Percentiles rank a stretch among this genome's conserved stretches.
These are phyloP conservation scores for Drosophila varians DNA, from an alignment of 1,140 invertebrate genomes.

Conservation along the genomic window DNA sequence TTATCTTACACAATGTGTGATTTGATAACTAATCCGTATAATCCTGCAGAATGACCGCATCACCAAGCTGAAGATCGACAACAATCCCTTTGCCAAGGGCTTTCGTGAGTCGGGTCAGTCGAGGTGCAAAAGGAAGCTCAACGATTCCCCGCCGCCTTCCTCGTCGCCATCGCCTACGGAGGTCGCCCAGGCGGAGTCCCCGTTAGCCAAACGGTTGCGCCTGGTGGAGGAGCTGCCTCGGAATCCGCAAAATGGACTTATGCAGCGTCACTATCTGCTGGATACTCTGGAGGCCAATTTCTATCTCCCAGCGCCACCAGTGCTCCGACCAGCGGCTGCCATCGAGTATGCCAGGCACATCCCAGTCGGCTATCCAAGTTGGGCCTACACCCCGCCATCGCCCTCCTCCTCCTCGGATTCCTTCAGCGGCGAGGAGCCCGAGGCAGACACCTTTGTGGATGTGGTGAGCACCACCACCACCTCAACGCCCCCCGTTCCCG, in stretches of 20 bases:
- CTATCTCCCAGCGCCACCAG: conserved; percentile 62
- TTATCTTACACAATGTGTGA: conserved; percentile 1
- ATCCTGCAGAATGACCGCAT: conserved; percentile 85
- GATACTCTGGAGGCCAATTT: conserved; percentile 72
- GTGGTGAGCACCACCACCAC: conserved; percentile 54
- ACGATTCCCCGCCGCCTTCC: conserved; percentile 53
- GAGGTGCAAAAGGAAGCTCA: conserved; percentile 87
- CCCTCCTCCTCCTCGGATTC: conserved; percentile 54
- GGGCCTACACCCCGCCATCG: conserved; percentile 70
- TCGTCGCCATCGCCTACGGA: conserved; percentile 13
- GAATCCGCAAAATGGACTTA: conserved; percentile 7
- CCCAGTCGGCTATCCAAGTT: conserved; percentile 63
- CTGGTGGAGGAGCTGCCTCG: conserved; percentile 38
- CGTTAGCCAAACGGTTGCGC: conserved; percentile 61
- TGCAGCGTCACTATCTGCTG: conserved; percentile 65
- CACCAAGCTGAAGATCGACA: conserved; percentile 96
- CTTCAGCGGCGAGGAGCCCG: conserved; percentile 48
- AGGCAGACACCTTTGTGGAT: conserved; percentile 66
- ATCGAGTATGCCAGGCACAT: conserved; percentile 76
- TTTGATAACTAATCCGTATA: conserved; percentile 29
- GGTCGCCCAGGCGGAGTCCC: conserved; percentile 31
- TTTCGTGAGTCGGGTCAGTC: conserved; percentile 93
- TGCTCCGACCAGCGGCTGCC: conserved; percentile 18
- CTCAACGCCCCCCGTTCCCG: background rate
- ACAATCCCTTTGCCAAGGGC: conserved; percentile 98